phyloP scores from a whole-genome alignment of 2,888 invertebrate genomes.

The Amorpha juglandis region DNA sequence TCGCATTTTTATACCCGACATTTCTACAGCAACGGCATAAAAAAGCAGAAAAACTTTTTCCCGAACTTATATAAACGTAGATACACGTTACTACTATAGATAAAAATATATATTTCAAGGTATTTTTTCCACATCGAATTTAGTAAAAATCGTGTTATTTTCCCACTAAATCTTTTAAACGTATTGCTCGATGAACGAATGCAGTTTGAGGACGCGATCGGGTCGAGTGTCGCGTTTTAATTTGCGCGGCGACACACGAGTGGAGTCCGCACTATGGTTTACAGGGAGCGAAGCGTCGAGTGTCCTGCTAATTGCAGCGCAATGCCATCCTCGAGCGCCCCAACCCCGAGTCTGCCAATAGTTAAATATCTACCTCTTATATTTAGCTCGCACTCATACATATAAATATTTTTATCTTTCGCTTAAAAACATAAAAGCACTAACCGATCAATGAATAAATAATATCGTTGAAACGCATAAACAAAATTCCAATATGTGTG shows the following conservation, averaged over 20 bases:
- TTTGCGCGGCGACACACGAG: constrained; percentile 82
- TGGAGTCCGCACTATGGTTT: constrained; percentile 70
- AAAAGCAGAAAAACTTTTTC: no score
- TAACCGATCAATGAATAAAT: no score
- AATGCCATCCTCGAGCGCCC: constrained; percentile 61
- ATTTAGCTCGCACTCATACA: constrained; percentile 38
- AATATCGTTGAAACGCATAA: constrained; percentile 50
- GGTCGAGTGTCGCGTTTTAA: constrained; percentile 80
- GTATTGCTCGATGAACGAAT: constrained; percentile 64
- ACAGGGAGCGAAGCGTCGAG: constrained; percentile 70
- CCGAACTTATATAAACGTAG: background rate
- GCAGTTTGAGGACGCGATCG: constrained; percentile 70
- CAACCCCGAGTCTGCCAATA: constrained; percentile 54
- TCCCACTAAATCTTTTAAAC: constrained; percentile 31
- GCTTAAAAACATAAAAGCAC: no score
- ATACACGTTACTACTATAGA: background rate
- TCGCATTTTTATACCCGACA: background rate
- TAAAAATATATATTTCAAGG: constrained; percentile 1
- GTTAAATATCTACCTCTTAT: constrained; percentile 56
- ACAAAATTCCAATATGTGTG: constrained; percentile 51
- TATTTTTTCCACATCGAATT: background rate
- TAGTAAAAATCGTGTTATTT: constrained; percentile 35
- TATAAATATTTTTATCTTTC: constrained; percentile 27
- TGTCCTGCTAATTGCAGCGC: constrained; percentile 80
- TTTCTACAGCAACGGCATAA: background rate